A percentile compares a stretch with the other conserved stretches of the same genome.
phyloP scores from a whole-genome alignment of 2,113 vertebrate genomes.

The Alethe castanea region DNA sequence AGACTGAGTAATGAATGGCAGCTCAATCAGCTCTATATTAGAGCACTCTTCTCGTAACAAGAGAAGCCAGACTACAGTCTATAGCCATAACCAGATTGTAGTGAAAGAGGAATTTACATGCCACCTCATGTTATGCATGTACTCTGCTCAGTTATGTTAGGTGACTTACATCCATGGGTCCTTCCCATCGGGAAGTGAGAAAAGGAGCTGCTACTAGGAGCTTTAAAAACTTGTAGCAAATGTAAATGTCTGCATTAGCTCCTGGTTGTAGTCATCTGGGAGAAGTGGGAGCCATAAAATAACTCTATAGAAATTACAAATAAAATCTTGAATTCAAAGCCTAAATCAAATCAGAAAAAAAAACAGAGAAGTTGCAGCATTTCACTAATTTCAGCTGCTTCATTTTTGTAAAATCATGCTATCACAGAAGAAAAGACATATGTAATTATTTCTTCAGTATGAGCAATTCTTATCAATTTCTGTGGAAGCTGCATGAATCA shows the following conservation, averaged over 20 bases:
- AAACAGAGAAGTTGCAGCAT: not conserved
- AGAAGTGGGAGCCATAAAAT: not conserved
- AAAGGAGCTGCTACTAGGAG: not conserved
- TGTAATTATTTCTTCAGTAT: not conserved
- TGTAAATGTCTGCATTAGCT: not conserved
- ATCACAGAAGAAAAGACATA: not conserved
- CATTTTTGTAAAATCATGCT: not conserved
- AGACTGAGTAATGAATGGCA: not conserved
- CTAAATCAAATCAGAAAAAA: not conserved
- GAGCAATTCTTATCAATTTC: slow-evolving; percentile 12
- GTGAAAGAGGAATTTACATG: not conserved
- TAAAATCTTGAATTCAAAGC: not conserved
- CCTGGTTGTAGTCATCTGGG: not conserved
- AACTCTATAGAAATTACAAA: not conserved
- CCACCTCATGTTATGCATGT: not conserved
- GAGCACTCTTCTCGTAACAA: not conserved
- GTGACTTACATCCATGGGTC: not conserved
- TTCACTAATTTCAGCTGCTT: not conserved
- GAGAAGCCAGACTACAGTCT: not conserved
- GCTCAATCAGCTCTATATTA: not conserved
- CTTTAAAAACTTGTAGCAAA: not conserved
- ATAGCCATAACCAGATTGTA: not conserved
- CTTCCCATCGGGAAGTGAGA: not conserved
- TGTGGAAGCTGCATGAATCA: not conserved
- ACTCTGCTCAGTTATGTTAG: not conserved